Percentiles rank a stretch among this genome's conserved stretches.
Conservation (phyloP, 2,113 vertebrate genomes). For the crab-eating macaque (Macaca fascicularis) region DNA sequence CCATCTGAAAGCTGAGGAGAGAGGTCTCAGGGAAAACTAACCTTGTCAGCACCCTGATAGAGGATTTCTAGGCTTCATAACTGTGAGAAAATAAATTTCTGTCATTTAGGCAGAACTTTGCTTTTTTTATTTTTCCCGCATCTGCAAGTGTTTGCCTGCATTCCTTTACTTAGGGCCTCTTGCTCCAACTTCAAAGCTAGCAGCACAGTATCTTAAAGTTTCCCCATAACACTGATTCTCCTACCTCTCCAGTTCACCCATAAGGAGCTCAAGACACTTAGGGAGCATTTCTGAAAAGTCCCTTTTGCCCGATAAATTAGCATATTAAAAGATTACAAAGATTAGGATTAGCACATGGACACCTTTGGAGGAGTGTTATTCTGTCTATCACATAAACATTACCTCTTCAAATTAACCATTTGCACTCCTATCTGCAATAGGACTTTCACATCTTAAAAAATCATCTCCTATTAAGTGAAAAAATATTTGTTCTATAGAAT, state of each 20-base stretch:
- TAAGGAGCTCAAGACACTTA: neutral
- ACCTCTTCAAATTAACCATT: neutral
- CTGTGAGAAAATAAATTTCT: neutral
- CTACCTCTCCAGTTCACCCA: neutral
- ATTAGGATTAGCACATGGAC: neutral
- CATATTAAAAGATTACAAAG: neutral
- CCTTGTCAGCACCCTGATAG: neutral
- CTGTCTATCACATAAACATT: neutral
- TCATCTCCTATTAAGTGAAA: neutral
- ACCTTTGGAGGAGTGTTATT: neutral
- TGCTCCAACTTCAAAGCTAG: neutral
- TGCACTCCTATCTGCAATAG: neutral
- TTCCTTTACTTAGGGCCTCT: neutral
- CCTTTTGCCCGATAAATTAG: neutral
- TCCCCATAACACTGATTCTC: neutral
- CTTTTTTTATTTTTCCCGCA: neutral
- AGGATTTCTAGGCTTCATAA: neutral
- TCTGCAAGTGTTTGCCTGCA: too few relatives aligned
- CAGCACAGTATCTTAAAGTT: neutral
- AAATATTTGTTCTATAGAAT: neutral
- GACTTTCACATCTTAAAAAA: neutral
- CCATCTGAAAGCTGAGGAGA: neutral
- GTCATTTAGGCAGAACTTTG: neutral
- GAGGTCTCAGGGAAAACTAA: too few relatives aligned
- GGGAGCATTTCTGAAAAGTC: neutral